Percentiles rank a stretch among this genome's conserved stretches.
Conservation (phyloP, 2,888 invertebrate genomes). For the Tiliacea citrago region DNA sequence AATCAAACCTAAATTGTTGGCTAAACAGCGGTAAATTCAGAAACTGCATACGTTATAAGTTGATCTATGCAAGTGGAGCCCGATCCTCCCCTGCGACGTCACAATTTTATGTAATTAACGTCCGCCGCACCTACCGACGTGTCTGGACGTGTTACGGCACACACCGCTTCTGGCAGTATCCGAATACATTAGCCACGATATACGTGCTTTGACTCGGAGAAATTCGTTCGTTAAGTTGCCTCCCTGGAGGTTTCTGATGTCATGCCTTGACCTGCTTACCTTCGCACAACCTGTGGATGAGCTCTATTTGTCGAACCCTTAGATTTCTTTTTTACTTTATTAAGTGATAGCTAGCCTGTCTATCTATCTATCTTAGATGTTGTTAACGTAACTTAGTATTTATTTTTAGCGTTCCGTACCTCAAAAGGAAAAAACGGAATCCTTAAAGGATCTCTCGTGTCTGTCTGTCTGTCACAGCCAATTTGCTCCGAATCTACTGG, state of each 20-base stretch:
- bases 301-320: constrained; percentile 20
- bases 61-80: constrained; percentile 73
- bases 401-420: neutral
- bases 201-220: constrained; percentile 80
- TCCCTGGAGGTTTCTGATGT: constrained; percentile 73
- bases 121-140: constrained; percentile 68
- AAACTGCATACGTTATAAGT: constrained; percentile 79
- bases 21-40: constrained; percentile 73
- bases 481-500: too few relatives aligned
- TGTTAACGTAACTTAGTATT: neutral
- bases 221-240: constrained; percentile 76
- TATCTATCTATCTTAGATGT: neutral
- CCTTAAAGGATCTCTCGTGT: too few relatives aligned
- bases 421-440: too few relatives aligned
- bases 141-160: constrained; percentile 70
- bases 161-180: constrained; percentile 77
- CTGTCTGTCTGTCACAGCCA: too few relatives aligned
- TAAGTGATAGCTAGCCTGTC: neutral
- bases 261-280: constrained; percentile 71
- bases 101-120: constrained; percentile 87
- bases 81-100: constrained; percentile 80
- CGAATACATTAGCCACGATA: constrained; percentile 81
- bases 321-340: constrained; percentile 12
- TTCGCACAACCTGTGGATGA: constrained; percentile 63
- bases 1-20: constrained; percentile 65